These are phyloP conservation scores for Gymnocypris eckloni DNA, from an alignment of 2,797 vertebrate genomes.

Conservation along the genomic window DNA sequence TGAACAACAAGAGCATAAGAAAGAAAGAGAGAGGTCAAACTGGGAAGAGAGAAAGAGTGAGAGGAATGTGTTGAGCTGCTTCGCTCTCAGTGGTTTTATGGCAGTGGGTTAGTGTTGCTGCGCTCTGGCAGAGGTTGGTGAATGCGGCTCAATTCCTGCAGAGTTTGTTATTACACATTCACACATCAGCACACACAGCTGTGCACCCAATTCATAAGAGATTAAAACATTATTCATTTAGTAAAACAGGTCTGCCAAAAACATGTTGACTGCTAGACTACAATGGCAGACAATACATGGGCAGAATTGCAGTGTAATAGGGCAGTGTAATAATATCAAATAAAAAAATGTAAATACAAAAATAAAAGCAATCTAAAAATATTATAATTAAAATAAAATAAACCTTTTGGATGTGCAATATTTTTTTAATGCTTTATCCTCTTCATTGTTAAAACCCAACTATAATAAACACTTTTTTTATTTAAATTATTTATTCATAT, in stretches of 20 bases:
- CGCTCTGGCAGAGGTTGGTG: constrained; percentile 1
- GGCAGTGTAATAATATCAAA: neutral
- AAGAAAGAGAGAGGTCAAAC: neutral
- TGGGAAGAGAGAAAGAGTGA: neutral
- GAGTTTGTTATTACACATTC: constrained; percentile 18
- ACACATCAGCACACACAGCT: constrained; percentile 30
- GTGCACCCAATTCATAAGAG: constrained; percentile 12
- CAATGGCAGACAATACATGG: neutral
- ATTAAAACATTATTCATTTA: constrained; percentile 16
- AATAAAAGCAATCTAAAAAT: too few species aligned
- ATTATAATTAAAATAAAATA: neutral
- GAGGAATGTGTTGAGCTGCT: neutral
- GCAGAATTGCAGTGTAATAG: too few species aligned
- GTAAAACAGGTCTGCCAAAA: neutral
- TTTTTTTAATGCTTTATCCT: neutral
- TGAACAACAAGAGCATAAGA: neutral
- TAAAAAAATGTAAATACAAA: neutral
- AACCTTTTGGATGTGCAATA: neutral
- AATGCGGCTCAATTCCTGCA: neutral
- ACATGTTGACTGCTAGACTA: neutral
- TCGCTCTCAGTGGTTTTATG: constrained; percentile 9
- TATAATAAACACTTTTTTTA: neutral
- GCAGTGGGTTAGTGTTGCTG: neutral
- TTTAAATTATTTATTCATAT: neutral
- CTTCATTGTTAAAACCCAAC: neutral